phyloP scores from a whole-genome alignment of 2,113 vertebrate species.

The Oncorhynchus kisutch region DNA sequence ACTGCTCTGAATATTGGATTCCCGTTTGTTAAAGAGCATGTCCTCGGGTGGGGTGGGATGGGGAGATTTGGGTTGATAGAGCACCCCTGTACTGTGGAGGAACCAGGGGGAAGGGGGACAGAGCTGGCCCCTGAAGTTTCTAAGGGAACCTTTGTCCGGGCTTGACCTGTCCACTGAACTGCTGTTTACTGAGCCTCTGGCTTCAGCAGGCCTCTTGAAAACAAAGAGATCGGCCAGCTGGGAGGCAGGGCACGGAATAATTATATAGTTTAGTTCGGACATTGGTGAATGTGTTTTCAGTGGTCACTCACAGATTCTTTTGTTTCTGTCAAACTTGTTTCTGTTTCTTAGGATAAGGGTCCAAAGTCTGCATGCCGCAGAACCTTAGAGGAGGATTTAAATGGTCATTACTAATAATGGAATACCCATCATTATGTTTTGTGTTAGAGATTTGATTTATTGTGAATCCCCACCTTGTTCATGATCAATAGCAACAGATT shows the following conservation, averaged over 20 bases:
- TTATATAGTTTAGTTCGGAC: neutral
- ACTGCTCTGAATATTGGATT: neutral
- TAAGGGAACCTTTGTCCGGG: constrained; percentile 78
- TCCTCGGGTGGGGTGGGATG: neutral
- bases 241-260: constrained; percentile 3
- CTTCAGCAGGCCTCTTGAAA: constrained; percentile 52
- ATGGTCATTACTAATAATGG: too few relatives aligned
- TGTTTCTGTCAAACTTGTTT: too few relatives aligned
- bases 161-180: constrained; percentile 78
- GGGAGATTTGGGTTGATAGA: neutral
- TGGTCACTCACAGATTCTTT: neutral
- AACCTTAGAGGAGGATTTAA: too few relatives aligned
- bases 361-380: too few relatives aligned
- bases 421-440: too few relatives aligned
- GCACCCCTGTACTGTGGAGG: neutral
- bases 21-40: neutral
- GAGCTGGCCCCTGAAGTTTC: constrained; percentile 75
- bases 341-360: too few relatives aligned
- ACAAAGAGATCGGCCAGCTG: constrained; percentile 30
- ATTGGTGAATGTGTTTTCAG: neutral
- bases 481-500: too few relatives aligned
- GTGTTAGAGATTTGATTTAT: too few relatives aligned
- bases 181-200: constrained; percentile 69
- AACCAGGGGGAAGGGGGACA: constrained; percentile 53
- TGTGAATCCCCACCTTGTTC: too few relatives aligned